Percentiles rank a stretch among this genome's conserved stretches.
Conservation (phyloP, 2,113 vertebrate species). For the Proterorhinus semilunaris region DNA sequence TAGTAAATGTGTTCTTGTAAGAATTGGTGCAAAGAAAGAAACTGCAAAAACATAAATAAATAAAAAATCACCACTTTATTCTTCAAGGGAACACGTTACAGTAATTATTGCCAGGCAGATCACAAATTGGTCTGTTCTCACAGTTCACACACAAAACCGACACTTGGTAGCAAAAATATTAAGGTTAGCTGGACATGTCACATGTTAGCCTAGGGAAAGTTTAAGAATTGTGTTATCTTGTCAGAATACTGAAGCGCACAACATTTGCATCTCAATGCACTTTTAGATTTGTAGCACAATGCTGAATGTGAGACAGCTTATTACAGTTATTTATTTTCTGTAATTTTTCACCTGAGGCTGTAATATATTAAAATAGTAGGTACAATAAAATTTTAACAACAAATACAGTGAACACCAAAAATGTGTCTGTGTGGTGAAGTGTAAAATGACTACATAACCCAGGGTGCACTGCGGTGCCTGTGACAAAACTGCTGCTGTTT, state of each 20-base stretch:
- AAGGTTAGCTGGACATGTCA: no score
- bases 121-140: neutral
- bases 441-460: slow-evolving; percentile 50
- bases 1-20: neutral
- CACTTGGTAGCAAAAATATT: neutral
- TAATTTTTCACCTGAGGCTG: slow-evolving; percentile 22
- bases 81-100: no score
- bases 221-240: slow-evolving; percentile 11
- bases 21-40: neutral
- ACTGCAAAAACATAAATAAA: neutral
- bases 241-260: slow-evolving; percentile 53
- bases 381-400: slow-evolving; percentile 16
- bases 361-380: slow-evolving; percentile 19
- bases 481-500: slow-evolving; percentile 8
- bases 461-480: slow-evolving; percentile 53
- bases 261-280: slow-evolving; percentile 60
- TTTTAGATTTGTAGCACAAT: slow-evolving; percentile 65
- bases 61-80: no score
- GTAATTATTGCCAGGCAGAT: no score
- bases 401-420: slow-evolving; percentile 33
- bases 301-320: slow-evolving; percentile 40
- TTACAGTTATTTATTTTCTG: slow-evolving; percentile 32
- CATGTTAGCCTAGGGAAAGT: neutral
- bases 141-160: neutral
- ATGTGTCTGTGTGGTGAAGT: no score